Conservation (phyloP, 2,797 vertebrate species). For the Gallinago nigripennis region DNA sequence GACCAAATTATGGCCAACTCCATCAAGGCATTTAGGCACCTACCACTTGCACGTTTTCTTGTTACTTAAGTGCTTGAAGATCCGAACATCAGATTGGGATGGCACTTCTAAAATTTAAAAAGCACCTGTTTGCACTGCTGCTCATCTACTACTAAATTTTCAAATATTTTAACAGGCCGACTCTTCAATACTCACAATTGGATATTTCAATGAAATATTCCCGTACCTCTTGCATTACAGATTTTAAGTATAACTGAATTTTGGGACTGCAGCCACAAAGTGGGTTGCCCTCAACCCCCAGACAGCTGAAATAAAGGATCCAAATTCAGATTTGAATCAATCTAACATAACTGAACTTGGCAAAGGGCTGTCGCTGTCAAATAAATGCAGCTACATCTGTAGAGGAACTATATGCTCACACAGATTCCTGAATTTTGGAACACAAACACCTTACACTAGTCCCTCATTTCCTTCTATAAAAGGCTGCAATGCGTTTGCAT, state of each 20-base stretch:
- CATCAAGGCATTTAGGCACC: not conserved
- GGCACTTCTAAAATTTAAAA: not conserved
- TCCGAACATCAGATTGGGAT: not conserved
- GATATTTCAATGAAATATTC: not conserved
- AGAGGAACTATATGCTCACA: not conserved
- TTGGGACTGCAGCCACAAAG: not conserved
- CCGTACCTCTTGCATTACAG: not conserved
- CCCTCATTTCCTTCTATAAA: not conserved
- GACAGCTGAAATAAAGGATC: not conserved
- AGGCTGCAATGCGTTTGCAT: not conserved
- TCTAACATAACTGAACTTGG: not conserved
- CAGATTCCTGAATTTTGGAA: not conserved
- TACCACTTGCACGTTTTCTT: not conserved
- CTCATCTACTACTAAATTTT: not conserved
- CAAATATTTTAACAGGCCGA: not conserved
- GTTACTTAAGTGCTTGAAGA: not conserved
- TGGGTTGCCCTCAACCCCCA: not conserved
- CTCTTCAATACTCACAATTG: not conserved
- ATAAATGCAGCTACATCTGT: not conserved
- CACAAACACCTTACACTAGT: not conserved
- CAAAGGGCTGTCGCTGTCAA: not conserved
- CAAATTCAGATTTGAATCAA: too few relatives aligned
- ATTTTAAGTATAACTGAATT: not conserved
- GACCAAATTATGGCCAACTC: not conserved
- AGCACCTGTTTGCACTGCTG: not conserved